A percentile compares a stretch with the other conserved stretches of the same genome.
phyloP scores from a whole-genome alignment of 2,888 invertebrate genomes.

The Eueremaeus valkanovi region DNA sequence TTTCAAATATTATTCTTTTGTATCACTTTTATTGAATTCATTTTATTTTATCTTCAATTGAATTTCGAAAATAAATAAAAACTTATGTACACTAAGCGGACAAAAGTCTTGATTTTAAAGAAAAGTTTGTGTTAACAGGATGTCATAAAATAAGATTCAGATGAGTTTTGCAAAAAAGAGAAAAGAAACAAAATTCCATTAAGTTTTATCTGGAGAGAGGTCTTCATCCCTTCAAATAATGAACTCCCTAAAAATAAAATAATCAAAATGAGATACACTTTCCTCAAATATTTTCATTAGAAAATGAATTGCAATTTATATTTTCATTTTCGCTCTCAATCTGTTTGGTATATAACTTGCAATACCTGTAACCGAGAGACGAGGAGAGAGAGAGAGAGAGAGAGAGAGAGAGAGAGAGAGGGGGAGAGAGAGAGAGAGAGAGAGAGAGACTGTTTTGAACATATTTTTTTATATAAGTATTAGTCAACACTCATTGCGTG shows the following conservation, averaged over 20 bases:
- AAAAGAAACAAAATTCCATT: background rate
- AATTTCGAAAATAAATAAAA: background rate
- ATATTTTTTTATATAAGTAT: background rate
- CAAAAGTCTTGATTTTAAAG: background rate
- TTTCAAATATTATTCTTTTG: no score
- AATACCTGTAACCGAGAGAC: no score
- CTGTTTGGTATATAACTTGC: no score
- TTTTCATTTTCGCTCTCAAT: background rate
- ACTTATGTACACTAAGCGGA: background rate
- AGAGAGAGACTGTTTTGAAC: background rate
- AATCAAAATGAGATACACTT: background rate
- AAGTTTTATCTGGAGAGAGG: background rate
- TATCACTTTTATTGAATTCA: background rate
- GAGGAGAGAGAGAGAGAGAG: no score
- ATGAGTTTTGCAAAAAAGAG: background rate
- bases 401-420: no score
- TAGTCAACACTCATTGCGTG: background rate
- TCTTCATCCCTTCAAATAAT: background rate
- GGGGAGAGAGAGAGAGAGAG: background rate
- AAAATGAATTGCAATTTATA: slow-evolving; percentile 12
- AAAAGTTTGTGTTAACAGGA: slow-evolving; percentile 2
- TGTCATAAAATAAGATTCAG: slow-evolving; percentile 22
- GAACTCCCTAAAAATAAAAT: background rate
- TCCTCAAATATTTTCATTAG: background rate
- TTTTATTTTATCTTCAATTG: background rate